A percentile compares a stretch with the other conserved stretches of the same genome.
Conservation (phyloP, 2,113 vertebrate genomes). For the Crypturellus undulatus region DNA sequence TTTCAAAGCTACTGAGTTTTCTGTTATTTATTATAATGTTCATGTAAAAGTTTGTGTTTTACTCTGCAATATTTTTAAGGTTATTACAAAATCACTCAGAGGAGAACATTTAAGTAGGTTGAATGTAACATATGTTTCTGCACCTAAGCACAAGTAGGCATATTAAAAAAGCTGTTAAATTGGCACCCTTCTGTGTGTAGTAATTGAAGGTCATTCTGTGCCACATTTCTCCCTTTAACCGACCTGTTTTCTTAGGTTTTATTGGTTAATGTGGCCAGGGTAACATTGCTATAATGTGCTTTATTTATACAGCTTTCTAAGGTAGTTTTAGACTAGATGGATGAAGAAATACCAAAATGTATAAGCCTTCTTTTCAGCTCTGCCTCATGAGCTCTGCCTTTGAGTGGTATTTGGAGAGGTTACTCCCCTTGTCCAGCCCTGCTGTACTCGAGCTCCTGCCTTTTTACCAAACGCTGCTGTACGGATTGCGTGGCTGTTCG, state of each 20-base stretch:
- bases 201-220: constrained; percentile 46
- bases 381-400: background rate
- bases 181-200: constrained; percentile 25
- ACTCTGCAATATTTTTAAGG: constrained; percentile 28
- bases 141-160: background rate
- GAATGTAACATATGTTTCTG: constrained; percentile 40
- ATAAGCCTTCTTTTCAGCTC: background rate
- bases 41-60: constrained; percentile 53
- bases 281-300: background rate
- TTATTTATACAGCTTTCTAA: constrained; percentile 26
- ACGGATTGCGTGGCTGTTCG: background rate
- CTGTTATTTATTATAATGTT: constrained; percentile 60
- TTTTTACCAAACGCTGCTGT: background rate
- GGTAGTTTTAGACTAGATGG: background rate
- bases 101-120: constrained; percentile 29
- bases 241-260: background rate
- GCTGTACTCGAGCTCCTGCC: background rate
- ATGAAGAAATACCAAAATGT: background rate
- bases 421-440: background rate
- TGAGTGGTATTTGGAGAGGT: background rate
- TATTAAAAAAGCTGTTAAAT: constrained; percentile 62
- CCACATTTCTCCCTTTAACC: constrained; percentile 2
- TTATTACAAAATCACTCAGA: constrained; percentile 26
- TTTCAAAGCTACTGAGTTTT: constrained; percentile 6
- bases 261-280: background rate